phyloP scores from a whole-genome alignment of 1,140 invertebrate genomes.

The Rhyzopertha dominica region DNA sequence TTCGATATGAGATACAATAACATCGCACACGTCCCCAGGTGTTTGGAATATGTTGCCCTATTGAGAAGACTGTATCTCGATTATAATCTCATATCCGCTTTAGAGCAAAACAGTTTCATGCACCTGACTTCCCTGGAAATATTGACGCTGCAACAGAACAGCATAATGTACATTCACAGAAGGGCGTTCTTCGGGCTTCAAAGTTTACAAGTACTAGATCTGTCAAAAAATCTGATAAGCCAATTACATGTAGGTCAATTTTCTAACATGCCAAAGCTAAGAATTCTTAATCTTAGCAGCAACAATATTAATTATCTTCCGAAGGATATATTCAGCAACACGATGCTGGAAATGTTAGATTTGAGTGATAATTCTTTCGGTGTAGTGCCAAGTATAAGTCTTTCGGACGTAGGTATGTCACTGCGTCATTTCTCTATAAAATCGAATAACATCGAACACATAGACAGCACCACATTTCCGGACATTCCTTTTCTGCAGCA shows the following conservation, averaged over 20 bases:
- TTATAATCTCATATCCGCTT: slow-evolving; percentile 64
- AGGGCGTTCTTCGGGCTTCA: slow-evolving; percentile 69
- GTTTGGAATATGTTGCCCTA: slow-evolving; percentile 57
- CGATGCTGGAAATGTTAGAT: slow-evolving; percentile 72
- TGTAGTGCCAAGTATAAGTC: slow-evolving; percentile 63
- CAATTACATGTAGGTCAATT: slow-evolving; percentile 78
- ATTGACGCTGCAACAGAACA: slow-evolving; percentile 69
- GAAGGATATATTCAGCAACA: slow-evolving; percentile 74
- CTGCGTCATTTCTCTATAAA: slow-evolving; percentile 71
- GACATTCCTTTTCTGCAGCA: slow-evolving; percentile 72
- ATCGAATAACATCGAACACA: slow-evolving; percentile 76
- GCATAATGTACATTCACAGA: slow-evolving; percentile 63
- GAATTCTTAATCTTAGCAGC: slow-evolving; percentile 68
- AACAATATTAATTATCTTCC: slow-evolving; percentile 74
- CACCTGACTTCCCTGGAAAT: slow-evolving; percentile 65
- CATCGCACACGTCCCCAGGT: slow-evolving; percentile 59
- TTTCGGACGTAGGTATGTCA: slow-evolving; percentile 70
- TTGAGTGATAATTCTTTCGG: slow-evolving; percentile 74
- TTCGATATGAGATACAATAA: slow-evolving; percentile 68
- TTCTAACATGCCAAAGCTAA: slow-evolving; percentile 66
- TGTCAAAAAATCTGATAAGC: slow-evolving; percentile 71
- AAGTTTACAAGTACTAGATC: slow-evolving; percentile 70
- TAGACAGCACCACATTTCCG: slow-evolving; percentile 83
- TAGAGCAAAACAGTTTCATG: slow-evolving; percentile 68
- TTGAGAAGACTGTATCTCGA: slow-evolving; percentile 64